Base-by-base conservation (phyloP, 1,140 invertebrate genomes). In the Pantala flavescens region DNA sequence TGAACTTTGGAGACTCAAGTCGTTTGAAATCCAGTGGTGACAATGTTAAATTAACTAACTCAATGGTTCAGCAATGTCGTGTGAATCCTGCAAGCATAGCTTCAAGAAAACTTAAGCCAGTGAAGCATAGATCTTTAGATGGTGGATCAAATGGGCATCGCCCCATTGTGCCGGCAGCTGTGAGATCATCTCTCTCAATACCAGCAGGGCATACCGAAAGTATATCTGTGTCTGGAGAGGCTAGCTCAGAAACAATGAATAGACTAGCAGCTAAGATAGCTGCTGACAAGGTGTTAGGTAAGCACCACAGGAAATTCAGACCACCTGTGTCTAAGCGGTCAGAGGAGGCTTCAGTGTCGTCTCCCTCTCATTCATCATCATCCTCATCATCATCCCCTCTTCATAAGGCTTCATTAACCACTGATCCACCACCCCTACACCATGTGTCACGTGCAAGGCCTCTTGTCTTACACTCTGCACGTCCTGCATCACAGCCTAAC, bases 231-330 rank as follows among this genome's bases (percentile, higher is more conserved):
- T 72, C 71, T 24, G 73, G 78, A 78, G 73, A 80, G 23, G 78
- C 80, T 70, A 81, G 80, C 74, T 83, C 83, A 28, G 78, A 82
- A 72, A 84, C 83, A 23, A 82, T 84, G 81, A 84, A 83, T 77
- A 80, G 81, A 75, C 77, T 84, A 72, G 82, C 84, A 77, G 83
- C 81, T 24, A 83, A 83, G 79, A 84, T 84, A 76, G 83, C 83
- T 76, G 82, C 83, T 73, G 84, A 84, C 76, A 83, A 81, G 78
- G 81, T 84, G 36, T 81, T 83, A 74, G 83, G 82, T 75, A 84
- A 84, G 76, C 75, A 82, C 55, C 82, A 81, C 76, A 79, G 79
- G 77, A 81, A 63, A 21, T 63, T 63, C 49, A 63, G 49, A 21
- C 49, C 49, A 19, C 49, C 49, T 3, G 5, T 63, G 16, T 63